Base-by-base conservation (phyloP, 2,888 invertebrate species). In the Amitus sp. region DNA sequence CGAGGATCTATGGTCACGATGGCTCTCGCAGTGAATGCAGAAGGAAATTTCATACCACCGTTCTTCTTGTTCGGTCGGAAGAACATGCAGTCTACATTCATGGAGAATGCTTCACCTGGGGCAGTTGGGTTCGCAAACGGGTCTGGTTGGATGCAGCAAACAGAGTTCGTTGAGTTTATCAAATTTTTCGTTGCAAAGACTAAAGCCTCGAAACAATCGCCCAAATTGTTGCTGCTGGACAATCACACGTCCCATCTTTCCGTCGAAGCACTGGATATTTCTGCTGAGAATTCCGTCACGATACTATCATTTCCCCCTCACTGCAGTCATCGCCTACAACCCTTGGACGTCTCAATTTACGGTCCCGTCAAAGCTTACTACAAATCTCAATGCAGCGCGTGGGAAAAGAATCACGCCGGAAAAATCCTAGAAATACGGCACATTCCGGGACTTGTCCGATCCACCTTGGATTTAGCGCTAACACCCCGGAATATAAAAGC, bases 101-200 rank as follows among this genome's bases (percentile, higher is more conserved):
- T 69, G 7, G 46, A 51, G 2, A 50, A 57, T 46, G 64, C 61
- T n/a, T 69, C 66, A 23, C 47, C 62, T 23, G 72, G 67, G 34
- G 58, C 61, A 7, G 37, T 46, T 30, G 70, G 69, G n/a, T 52
- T 55, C 19, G 67, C 66, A 5, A 68, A 69, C 42, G 51, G 50
- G 7, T 61, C 62, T 49, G 76, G 77, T 4, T 77, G 75, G 76
- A 73, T 75, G 71, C 68, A 64, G 28, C 62, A 64, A 47, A 65
- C 67, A 7, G 70, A 70, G 20, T 76, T 76, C 58, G 28, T 54
- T 6, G 17, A 55, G n/a, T 56, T 18, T 7, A 60, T 65, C 20
- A 19, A 52, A 6, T 58, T 63, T 43, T 70, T 68, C 34, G 50
- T 67, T 13, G 42, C 47, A 2, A 33, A 39, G 10, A 40, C 56